Conservation (phyloP, 1,140 invertebrate species). For the Mya arenaria region DNA sequence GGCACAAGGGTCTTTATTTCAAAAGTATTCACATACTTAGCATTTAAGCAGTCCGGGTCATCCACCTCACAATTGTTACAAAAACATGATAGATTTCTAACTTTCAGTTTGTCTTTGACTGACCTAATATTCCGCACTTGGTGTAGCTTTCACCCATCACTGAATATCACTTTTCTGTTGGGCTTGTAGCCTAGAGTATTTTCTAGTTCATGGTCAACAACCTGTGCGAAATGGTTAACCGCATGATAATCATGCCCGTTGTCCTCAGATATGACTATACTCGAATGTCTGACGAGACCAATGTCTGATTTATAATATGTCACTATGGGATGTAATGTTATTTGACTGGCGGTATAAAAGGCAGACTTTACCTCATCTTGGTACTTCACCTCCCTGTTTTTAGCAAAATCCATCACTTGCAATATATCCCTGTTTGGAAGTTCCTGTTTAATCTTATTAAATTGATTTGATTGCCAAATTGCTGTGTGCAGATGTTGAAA, state of each 20-base stretch:
- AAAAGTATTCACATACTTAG: no score
- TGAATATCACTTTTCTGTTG: slow-evolving; percentile 17
- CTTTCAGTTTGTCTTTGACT: no score
- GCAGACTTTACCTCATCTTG: slow-evolving; percentile 54
- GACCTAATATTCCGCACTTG: no score
- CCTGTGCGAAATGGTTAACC: slow-evolving; percentile 32
- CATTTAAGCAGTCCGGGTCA: no score
- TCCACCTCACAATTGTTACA: no score
- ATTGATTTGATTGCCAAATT: slow-evolving; percentile 53
- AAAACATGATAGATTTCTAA: no score
- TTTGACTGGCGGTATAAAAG: slow-evolving; percentile 25
- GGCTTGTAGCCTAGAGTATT: neutral
- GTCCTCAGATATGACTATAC: slow-evolving; percentile 50
- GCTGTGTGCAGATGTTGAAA: slow-evolving; percentile 55
- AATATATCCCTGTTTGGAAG: slow-evolving; percentile 24
- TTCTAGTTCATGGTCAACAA: slow-evolving; percentile 22
- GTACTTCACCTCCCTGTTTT: slow-evolving; percentile 52
- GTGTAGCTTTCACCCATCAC: slow-evolving; percentile 11
- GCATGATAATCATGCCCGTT: slow-evolving; percentile 56
- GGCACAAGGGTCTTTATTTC: no score
- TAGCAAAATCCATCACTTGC: slow-evolving; percentile 59
- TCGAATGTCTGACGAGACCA: no score
- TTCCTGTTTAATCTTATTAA: slow-evolving; percentile 26
- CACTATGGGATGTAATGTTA: slow-evolving; percentile 58
- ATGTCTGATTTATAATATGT: slow-evolving; percentile 37